Evolutionary conservation across 2,113 vertebrate species (phyloP).

Genomic region (Gallinago undulata): DNA sequence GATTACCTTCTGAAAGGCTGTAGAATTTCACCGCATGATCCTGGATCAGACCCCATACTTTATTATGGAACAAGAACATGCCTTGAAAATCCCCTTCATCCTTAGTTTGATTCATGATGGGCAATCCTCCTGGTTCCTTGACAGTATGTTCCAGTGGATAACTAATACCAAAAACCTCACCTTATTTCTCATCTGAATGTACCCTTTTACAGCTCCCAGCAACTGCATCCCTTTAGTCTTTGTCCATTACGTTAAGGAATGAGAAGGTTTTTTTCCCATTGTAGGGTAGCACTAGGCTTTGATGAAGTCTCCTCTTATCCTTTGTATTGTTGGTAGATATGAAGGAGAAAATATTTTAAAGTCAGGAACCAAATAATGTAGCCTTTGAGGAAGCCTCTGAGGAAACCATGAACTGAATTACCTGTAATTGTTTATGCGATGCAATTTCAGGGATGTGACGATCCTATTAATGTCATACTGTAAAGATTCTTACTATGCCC

Average conservation of each 20-base stretch:
- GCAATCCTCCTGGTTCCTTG: neutral
- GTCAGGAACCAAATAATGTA: neutral
- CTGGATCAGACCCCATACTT: neutral
- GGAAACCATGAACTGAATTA: constrained; percentile 12
- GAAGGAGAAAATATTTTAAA: neutral
- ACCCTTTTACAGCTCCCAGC: neutral
- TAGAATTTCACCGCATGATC: neutral
- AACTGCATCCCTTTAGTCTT: neutral
- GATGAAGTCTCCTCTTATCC: neutral
- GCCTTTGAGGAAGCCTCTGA: constrained; percentile 33
- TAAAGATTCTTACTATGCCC: constrained; percentile 20
- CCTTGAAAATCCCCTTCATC: neutral
- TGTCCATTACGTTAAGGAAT: neutral
- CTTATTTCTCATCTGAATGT: neutral
- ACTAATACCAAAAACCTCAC: neutral
- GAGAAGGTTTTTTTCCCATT: neutral
- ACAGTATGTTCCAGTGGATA: neutral
- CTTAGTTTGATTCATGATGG: neutral
- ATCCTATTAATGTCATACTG: constrained; percentile 16
- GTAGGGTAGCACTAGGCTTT: neutral
- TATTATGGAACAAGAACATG: neutral
- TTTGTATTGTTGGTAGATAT: neutral
- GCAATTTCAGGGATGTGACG: neutral
- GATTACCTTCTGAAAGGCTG: neutral
- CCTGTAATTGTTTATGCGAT: neutral